Base-by-base conservation (phyloP, 2,888 invertebrate genomes). In the Spilarctia lutea region DNA sequence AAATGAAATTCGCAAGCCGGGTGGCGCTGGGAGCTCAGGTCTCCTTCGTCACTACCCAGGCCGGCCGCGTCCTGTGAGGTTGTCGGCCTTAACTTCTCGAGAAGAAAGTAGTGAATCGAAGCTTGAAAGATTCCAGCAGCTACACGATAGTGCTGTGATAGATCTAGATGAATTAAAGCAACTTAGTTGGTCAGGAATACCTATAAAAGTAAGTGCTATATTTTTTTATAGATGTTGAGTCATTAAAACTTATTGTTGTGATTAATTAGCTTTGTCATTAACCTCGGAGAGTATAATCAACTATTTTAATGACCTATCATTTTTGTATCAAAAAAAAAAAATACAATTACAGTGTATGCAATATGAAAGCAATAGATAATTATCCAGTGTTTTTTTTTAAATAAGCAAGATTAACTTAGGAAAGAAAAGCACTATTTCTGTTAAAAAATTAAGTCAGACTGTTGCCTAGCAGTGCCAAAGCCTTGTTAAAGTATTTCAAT, bases 131-230 rank as follows among this genome's bases (percentile, higher is more conserved):
- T 99, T 99, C 91, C 97, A 98, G 91, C 96, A 97, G 79, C 94
- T 99, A 73, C 96, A 99, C 75, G 97, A 98, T 78, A 97, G 97
- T 82, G 96, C 97, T 66, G 97, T 98, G 75, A 96, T 98, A 78
- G 98, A 98, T 94, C 94, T 99, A 84, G 97, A 98, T 86, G 98
- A 99, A 89, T 96, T 99, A 65, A 97, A 98, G 87, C 98, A 98
- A 87, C 94, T 98, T 35, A 98, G 98, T 91, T 99, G 99, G 99
- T 99, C 99, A 73, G 99, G 99, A 33, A 98, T 99, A 85, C 99
- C 99, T 68, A 97, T 98, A 65, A 98, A 98, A 96, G 97, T 99
- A 79, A 96, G 98, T 86, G 96, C 68, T 68, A 70, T 76, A 20
- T 66, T 65, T 45, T n/a, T 27, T 42, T 63, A 11, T 60, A 68